Conservation (phyloP, 2,797 vertebrate species). For the Thripadectes ignobilis region DNA sequence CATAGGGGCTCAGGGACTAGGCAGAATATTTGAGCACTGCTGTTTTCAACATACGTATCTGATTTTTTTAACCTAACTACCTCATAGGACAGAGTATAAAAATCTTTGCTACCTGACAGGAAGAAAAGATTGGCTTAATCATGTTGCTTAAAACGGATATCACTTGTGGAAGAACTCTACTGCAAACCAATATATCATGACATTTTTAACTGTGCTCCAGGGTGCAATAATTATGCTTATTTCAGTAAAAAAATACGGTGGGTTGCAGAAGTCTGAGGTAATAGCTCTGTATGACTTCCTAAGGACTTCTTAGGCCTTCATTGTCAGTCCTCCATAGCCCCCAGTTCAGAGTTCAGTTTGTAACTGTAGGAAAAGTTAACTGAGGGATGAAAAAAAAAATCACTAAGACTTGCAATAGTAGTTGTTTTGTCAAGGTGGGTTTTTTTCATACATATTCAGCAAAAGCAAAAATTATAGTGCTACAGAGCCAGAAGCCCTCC, state of each 20-base stretch:
- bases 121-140: background rate
- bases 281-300: background rate
- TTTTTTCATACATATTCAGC: background rate
- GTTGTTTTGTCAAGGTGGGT: background rate
- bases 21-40: background rate
- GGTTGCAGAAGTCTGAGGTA: constrained; percentile 5
- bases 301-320: background rate
- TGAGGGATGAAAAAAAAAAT: background rate
- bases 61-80: background rate
- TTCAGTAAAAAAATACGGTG: constrained; percentile 5
- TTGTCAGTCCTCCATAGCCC: background rate
- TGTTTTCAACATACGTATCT: background rate
- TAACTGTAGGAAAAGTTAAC: background rate
- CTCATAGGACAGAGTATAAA: background rate
- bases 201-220: background rate
- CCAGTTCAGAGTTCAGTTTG: background rate
- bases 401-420: background rate
- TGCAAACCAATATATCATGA: background rate
- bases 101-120: background rate
- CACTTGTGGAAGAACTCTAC: background rate
- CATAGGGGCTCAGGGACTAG: fast-evolving
- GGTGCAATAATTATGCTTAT: background rate
- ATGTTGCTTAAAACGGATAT: background rate
- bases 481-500: background rate
- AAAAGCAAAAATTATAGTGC: background rate